Base-by-base conservation (phyloP, 2,888 invertebrate genomes). In the Rutpela maculata region DNA sequence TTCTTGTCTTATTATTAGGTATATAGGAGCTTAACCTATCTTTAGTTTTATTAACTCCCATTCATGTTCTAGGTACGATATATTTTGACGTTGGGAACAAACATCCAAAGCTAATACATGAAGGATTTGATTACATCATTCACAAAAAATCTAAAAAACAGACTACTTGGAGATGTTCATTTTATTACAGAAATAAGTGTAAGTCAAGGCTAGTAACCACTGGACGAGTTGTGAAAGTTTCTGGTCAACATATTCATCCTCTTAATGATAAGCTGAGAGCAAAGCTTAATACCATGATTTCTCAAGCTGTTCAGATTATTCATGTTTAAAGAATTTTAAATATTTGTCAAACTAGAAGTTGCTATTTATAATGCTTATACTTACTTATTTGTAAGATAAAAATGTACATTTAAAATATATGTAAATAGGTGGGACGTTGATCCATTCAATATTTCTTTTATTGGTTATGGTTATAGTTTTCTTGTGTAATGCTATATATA, bases 81-180 rank as follows among this genome's bases (percentile, higher is more conserved):
- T 82, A 79, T 67, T 82, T 81, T 57, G 77, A 80, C 38, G 66
- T 76, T 22, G 82, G 77, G 1, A 80, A 73, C 35, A 82, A 80
- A 59, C 69, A 75, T 38, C 81, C 82, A 1, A 82, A 81, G 68
- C 31, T 82, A 15, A 74, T 81, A 19, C 73, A 79, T 10, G 68
- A 80, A 19, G 71, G 77, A n/a, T 75, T 76, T 43, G 76, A 71
- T 50, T 83, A 78, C 35, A 71, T 65, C 4, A 60, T 77, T 5
- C 60, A 78, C 17, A 76, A 62, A 9, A 80, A 79, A 76, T 31
- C 68, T 18, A 55, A 65, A 15, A 76, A 56, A 10, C 76, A 77
- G 18, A 83, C 82, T 6, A 17, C 75, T 10, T 83, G 83, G 83
- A 76, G 71, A n/a, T 83, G 83, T 70, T 60, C 79, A n/a, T 79